Conservation (phyloP, 2,888 invertebrate species). For the Acleris literana region DNA sequence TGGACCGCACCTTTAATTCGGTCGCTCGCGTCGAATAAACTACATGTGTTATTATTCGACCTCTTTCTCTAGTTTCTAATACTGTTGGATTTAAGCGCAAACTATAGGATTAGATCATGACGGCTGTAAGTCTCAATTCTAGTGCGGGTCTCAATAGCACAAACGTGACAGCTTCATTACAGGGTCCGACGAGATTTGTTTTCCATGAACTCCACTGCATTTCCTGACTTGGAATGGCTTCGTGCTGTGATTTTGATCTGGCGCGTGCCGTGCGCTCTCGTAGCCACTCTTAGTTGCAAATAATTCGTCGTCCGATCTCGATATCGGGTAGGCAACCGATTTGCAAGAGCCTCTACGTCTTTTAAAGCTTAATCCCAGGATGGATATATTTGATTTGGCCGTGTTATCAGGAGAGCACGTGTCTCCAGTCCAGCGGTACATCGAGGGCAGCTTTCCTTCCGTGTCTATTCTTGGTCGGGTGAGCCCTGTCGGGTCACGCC, state of each 20-base stretch:
- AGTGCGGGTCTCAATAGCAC: constrained; percentile 41
- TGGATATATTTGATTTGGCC: constrained; percentile 44
- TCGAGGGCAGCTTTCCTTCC: constrained; percentile 77
- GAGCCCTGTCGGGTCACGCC: constrained; percentile 69
- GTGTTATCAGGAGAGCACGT: constrained; percentile 63
- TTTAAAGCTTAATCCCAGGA: constrained; percentile 21
- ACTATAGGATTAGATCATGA: constrained; percentile 42
- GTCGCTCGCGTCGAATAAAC: not conserved
- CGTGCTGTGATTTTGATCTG: constrained; percentile 69
- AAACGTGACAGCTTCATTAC: constrained; percentile 62
- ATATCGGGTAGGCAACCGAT: constrained; percentile 57
- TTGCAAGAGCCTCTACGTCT: constrained; percentile 56
- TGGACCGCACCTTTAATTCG: constrained; percentile 9
- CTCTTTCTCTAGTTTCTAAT: constrained; percentile 13
- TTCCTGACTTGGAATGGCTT: constrained; percentile 59
- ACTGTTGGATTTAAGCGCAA: constrained; percentile 8
- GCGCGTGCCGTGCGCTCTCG: constrained; percentile 63
- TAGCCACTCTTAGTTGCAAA: constrained; percentile 60
- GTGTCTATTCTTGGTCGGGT: constrained; percentile 72
- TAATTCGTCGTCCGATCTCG: constrained; percentile 58
- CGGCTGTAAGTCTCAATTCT: constrained; percentile 36
- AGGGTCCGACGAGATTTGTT: constrained; percentile 50
- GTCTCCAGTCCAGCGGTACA: constrained; percentile 61
- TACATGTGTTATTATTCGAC: not conserved
- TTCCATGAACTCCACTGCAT: constrained; percentile 55